These are phyloP conservation scores for Brachyopa scutellaris DNA, from an alignment of 2,888 invertebrate species.

Conservation along the genomic window DNA sequence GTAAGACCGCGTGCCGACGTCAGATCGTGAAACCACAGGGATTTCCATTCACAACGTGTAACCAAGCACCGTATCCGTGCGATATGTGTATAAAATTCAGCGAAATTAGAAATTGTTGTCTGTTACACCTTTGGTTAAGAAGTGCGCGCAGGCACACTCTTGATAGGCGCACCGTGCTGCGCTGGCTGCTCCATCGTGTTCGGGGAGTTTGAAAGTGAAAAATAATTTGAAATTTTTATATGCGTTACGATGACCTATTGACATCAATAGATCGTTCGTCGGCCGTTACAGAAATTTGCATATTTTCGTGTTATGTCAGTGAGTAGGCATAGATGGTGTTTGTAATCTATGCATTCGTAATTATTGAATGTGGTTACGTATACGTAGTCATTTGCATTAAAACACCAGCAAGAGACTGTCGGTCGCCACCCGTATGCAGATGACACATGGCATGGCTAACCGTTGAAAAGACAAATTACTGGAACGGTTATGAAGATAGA, in stretches of 20 bases:
- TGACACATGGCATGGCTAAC: not conserved
- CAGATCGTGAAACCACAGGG: slow-evolving; percentile 48
- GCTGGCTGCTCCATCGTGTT: not conserved
- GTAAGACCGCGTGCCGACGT: slow-evolving; percentile 13
- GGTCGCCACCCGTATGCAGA: slow-evolving; percentile 18
- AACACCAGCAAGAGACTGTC: slow-evolving; percentile 28
- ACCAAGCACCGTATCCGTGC: slow-evolving; percentile 48
- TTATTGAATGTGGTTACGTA: slow-evolving; percentile 22
- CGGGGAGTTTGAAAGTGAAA: slow-evolving; percentile 71
- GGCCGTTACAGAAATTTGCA: slow-evolving; percentile 43
- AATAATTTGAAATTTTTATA: slow-evolving; percentile 58
- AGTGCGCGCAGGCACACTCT: slow-evolving; percentile 2
- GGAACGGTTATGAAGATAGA: not conserved
- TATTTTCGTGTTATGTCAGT: slow-evolving; percentile 43
- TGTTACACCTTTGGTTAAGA: slow-evolving; percentile 6
- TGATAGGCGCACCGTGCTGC: too few species aligned
- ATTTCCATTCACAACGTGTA: slow-evolving; percentile 33
- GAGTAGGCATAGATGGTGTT: slow-evolving; percentile 7
- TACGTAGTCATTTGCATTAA: slow-evolving; percentile 47
- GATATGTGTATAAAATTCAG: slow-evolving; percentile 53
- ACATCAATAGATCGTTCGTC: slow-evolving; percentile 58
- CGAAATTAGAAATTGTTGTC: slow-evolving; percentile 63
- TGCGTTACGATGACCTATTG: slow-evolving; percentile 63
- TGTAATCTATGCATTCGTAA: too few species aligned
- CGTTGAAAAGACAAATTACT: not conserved